Percentiles rank a stretch among this genome's conserved stretches.
Evolutionary conservation across 1,140 invertebrate species (phyloP).

Genomic region (Brachionus rotundiformis): DNA sequence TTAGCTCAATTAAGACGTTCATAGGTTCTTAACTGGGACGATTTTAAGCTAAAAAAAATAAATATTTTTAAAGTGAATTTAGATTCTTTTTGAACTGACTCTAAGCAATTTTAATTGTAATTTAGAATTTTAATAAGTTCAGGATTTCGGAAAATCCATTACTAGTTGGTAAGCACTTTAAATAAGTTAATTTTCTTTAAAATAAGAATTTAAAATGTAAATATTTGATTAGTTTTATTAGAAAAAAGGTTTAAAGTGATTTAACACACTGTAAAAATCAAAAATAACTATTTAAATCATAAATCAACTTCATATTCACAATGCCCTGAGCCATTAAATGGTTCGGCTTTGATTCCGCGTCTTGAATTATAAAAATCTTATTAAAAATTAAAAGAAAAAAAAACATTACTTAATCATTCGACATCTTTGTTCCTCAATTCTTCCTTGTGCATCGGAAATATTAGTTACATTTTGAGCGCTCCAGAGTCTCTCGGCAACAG

Average conservation of each 20-base stretch:
- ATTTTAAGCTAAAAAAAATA: constrained; percentile 19
- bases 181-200: constrained; percentile 51
- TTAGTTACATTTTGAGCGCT: constrained; percentile 26
- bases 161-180: neutral
- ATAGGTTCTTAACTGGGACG: neutral
- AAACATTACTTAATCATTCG: constrained; percentile 28
- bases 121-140: constrained; percentile 14
- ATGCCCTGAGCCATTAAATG: constrained; percentile 53
- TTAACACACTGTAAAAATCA: neutral
- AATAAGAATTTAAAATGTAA: constrained; percentile 17
- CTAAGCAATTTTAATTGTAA: neutral
- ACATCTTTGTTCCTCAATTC: constrained; percentile 52
- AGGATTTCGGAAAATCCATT: neutral
- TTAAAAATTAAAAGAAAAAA: neutral
- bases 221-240: constrained; percentile 25
- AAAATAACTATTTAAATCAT: neutral
- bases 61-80: constrained; percentile 31
- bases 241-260: neutral
- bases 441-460: constrained; percentile 47
- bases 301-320: constrained; percentile 53
- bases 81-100: neutral
- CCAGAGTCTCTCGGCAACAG: constrained; percentile 67
- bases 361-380: constrained; percentile 29
- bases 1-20: neutral
- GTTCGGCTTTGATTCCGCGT: constrained; percentile 53